A percentile compares a stretch with the other conserved stretches of the same genome.
phyloP scores from a whole-genome alignment of 2,888 invertebrate species.

The Erpobdella octoculata region DNA sequence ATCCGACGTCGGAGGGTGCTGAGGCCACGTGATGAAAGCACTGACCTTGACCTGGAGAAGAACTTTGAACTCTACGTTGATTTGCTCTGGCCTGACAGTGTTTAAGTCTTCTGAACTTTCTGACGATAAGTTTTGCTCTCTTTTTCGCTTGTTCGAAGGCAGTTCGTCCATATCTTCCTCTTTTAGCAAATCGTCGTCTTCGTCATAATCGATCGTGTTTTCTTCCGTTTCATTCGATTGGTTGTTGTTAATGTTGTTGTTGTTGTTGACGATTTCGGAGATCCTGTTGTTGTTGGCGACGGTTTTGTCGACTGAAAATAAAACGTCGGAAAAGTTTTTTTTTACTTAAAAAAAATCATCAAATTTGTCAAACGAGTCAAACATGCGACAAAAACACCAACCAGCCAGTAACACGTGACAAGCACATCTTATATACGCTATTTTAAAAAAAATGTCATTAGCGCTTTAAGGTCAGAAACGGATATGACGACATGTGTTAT shows the following conservation, averaged over 20 bases:
- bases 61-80: constrained; percentile 20
- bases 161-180: background rate
- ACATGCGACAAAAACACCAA: too few relatives aligned
- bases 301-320: constrained; percentile 9
- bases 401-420: too few relatives aligned
- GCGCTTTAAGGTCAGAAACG: too few relatives aligned
- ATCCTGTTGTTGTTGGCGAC: background rate
- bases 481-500: too few relatives aligned
- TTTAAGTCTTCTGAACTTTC: constrained; percentile 3
- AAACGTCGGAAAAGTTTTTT: too few relatives aligned
- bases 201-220: background rate
- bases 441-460: too few relatives aligned
- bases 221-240: background rate
- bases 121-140: constrained; percentile 1
- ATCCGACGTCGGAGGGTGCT: constrained; percentile 9
- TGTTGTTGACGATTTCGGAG: constrained; percentile 16
- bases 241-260: constrained; percentile 19
- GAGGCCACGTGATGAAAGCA: constrained; percentile 29
- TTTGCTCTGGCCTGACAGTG: background rate
- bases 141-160: constrained; percentile 8
- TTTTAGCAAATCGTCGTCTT: constrained; percentile 3
- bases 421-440: too few relatives aligned
- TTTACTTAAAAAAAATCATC: too few relatives aligned
- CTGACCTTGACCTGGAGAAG: constrained; percentile 21
- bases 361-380: too few relatives aligned